Base-by-base conservation (phyloP, 2,888 invertebrate species). In the Drosophila neotestacea region DNA sequence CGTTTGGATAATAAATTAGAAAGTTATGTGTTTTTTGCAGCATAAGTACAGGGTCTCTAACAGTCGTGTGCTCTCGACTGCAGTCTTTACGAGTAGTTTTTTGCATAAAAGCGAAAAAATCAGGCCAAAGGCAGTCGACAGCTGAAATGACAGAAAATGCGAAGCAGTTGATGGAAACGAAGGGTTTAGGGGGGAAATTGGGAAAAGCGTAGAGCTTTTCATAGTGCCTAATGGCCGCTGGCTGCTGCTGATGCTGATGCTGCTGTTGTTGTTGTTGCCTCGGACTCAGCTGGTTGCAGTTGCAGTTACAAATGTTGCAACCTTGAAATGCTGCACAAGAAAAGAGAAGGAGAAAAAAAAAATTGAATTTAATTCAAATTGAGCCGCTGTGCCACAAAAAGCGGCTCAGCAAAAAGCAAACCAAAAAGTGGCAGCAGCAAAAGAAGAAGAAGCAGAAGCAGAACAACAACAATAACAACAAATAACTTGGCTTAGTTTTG, bases 321-420 rank as follows among this genome's bases (percentile, higher is more conserved):
- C 88, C 88, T 84, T 84, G 83, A 85, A 87, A 70, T 67, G 50
- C 42, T 51, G 42, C 34, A 59, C 16, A 47, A 58, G 34, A 44
- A 60, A 38, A 32, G 27, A 70, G 70, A 69, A 66, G 4, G 6
- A n/a, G 0, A 47, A 58, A 74, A 74, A 58, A 74, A 74, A 73
- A 69, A 85, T 85, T 81, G 87, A 85, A 83, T 83, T 85, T 85
- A 85, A 85, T 81, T 76, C 75, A 85, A 83, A 87, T 81, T 81
- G 85, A 87, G 82, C 79, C 56, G 62, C 34, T 52, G 63, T 52
- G 63, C 73, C 59, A 50, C 59, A 64, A 46, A 60, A 61, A 67
- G 55, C 61, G 54, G 55, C 61, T 62, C 50, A 63, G 36, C 38
- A 52, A 30, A 56, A 27, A 34, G 41, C 59, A 60, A 60, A 66